A percentile compares a stretch with the other conserved stretches of the same genome.
These are phyloP conservation scores for Stenchaetothrips biformis DNA, from an alignment of 2,888 invertebrate genomes.

Conservation along the genomic window DNA sequence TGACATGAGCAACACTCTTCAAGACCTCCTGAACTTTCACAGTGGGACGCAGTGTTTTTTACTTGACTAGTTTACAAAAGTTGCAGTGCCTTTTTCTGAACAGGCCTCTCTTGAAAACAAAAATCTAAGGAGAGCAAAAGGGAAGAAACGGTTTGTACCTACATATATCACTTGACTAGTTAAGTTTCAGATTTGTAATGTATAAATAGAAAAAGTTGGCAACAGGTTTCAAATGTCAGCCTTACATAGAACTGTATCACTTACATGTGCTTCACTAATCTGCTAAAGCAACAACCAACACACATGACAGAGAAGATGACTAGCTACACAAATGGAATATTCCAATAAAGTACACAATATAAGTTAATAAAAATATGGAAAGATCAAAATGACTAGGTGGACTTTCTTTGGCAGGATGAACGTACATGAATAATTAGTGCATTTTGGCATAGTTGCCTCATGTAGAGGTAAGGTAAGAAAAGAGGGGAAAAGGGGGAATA, in stretches of 20 bases:
- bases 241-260: not conserved
- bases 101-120: too few species aligned
- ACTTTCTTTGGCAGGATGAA: slow-evolving; percentile 21
- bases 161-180: not conserved
- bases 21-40: too few species aligned
- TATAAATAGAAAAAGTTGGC: not conserved
- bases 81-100: too few species aligned
- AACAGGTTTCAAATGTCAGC: not conserved
- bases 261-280: not conserved
- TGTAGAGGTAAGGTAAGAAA: not conserved
- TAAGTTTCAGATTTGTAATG: not conserved
- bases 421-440: not conserved
- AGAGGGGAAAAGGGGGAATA: not conserved
- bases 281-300: not conserved
- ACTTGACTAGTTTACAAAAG: too few species aligned
- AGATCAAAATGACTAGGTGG: not conserved
- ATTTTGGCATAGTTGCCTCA: not conserved
- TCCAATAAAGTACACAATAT: not conserved
- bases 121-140: too few species aligned
- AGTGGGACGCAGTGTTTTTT: too few species aligned
- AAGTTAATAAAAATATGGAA: not conserved
- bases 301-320: not conserved
- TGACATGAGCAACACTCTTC: too few species aligned
- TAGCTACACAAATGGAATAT: not conserved
- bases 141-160: too few species aligned